Evolutionary conservation across 2,888 invertebrate species (phyloP).

Genomic region (Lycaena phlaeas): DNA sequence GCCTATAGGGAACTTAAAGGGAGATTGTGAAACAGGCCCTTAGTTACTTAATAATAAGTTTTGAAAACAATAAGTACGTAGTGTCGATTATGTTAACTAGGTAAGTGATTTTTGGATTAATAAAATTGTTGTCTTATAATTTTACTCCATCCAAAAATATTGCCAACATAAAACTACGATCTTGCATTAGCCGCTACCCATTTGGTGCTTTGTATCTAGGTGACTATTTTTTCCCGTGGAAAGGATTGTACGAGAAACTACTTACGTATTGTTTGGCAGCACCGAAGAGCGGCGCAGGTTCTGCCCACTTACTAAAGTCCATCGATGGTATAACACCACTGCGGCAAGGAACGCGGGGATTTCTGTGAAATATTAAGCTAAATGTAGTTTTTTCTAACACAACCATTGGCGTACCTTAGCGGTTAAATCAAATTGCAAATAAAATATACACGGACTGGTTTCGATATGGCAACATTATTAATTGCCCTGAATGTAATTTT

Average conservation of each 20-base stretch:
- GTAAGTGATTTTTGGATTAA: neutral
- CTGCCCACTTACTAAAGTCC: constrained; percentile 93
- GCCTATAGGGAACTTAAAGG: no score
- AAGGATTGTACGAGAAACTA: constrained; percentile 72
- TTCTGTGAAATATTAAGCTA: constrained; percentile 63
- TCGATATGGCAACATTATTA: no score
- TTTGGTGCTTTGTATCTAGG: constrained; percentile 22
- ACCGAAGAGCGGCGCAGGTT: constrained; percentile 67
- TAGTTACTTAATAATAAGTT: no score
- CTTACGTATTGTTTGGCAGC: constrained; percentile 77
- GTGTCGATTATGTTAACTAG: neutral
- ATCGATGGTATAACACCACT: constrained; percentile 90
- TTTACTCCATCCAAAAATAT: neutral
- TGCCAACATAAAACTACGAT: neutral
- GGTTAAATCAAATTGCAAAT: no score
- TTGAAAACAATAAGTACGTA: constrained; percentile 1
- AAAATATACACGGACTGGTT: no score
- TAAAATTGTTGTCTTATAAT: neutral
- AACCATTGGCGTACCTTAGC: no score
- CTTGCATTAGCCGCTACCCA: neutral
- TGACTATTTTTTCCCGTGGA: constrained; percentile 60
- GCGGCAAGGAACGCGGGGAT: constrained; percentile 93
- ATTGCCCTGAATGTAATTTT: no score
- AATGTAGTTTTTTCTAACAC: no score
- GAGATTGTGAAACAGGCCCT: no score